Base-by-base conservation (phyloP, 2,888 invertebrate species). In the Shargacucullia verbasci region DNA sequence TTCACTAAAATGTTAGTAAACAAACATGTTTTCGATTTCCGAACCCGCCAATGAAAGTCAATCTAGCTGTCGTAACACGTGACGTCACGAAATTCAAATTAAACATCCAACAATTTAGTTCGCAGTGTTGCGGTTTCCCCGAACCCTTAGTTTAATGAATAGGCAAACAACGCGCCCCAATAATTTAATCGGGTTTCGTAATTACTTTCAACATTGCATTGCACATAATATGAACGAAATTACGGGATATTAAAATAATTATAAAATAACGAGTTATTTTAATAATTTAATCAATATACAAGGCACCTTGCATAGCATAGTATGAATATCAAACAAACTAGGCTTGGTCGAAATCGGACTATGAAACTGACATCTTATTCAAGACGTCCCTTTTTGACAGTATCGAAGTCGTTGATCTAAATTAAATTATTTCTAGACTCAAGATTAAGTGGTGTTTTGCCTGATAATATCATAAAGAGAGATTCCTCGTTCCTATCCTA, bases 51-150 rank as follows among this genome's bases (percentile, higher is more conserved):
- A 8, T 14, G 1, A 25, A 53, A 50, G 25, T 43, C 13, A 41
- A 11, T 41, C 4, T 38, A 14, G 13, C 11, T 29, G 20, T 11
- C 40, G 31, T 33, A 39, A 43, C 27, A 34, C 45, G 11, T 46
- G 47, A 43, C 48, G 59, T 47, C 47, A 54, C 20, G 11, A 27
- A 37, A 37, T 50, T 37, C 35, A 49, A 39, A 43, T 41, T 31
- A 67, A 54, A 60, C 31, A 67, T 29, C 4, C 25, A 37, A 65
- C 39, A 50, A 50, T 33, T 53, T 35, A 20, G 33, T 45, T 35
- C 33, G 9, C 12, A 31, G 20, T 45, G 46, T 27, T 34, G 44
- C 13, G 43, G 56, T 48, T 60, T 56, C 49, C 40, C 9, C 15
- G 41, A 50, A 56, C 7, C 43, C 12, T 13, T 29, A 53, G 20